Evolutionary conservation across 2,113 vertebrate genomes (phyloP).

Genomic region (Cyanistes caeruleus): DNA sequence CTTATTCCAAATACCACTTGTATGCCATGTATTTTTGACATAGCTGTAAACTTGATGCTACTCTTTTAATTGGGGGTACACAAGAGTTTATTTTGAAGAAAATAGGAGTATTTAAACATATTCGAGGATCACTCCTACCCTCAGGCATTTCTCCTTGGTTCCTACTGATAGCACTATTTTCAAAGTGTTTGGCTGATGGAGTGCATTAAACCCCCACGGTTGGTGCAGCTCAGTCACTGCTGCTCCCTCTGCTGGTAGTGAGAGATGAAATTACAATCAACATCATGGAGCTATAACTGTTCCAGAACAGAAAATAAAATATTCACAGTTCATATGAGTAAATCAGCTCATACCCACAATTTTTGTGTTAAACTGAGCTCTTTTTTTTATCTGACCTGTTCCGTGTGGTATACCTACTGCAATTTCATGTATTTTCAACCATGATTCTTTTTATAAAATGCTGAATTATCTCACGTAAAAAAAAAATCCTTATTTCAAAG

Average conservation of each 20-base stretch:
- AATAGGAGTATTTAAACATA: neutral
- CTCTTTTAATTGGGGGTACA: neutral
- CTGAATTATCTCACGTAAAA: neutral
- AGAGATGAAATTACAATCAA: neutral
- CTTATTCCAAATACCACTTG: neutral
- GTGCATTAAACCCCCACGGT: neutral
- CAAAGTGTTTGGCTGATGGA: neutral
- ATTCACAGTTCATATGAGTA: neutral
- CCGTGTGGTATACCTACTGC: neutral
- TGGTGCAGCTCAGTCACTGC: conserved; percentile 18
- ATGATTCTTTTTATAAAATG: conserved; percentile 5
- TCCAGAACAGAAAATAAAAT: neutral
- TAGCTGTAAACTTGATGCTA: neutral
- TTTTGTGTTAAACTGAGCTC: conserved; percentile 5
- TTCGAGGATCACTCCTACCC: neutral
- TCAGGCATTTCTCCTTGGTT: neutral
- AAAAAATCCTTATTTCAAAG: neutral
- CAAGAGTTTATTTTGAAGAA: neutral
- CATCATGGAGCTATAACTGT: neutral
- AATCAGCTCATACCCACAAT: neutral
- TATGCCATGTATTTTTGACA: neutral
- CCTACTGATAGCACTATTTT: neutral
- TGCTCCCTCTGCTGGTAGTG: conserved; percentile 80
- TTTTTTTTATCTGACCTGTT: conserved; percentile 32
- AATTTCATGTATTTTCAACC: neutral